These are phyloP conservation scores for Leptopilina myrica DNA, from an alignment of 2,888 invertebrate species.

Conservation along the genomic window DNA sequence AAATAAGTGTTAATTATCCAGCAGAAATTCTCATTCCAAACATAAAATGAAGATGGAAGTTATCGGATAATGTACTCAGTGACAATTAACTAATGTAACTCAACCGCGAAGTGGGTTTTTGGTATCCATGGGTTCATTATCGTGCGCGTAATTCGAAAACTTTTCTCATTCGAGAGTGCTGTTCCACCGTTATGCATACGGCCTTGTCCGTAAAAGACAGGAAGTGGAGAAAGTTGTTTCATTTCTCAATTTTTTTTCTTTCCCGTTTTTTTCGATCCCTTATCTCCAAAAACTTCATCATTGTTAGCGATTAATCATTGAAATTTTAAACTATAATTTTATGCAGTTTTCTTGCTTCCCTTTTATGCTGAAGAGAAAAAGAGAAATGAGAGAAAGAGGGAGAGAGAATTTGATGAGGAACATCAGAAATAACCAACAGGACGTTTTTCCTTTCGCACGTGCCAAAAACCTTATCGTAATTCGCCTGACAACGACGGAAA, in stretches of 20 bases:
- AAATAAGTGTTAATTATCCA: slow-evolving; percentile 25
- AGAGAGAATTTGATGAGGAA: slow-evolving; percentile 64
- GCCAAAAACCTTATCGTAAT: slow-evolving; percentile 68
- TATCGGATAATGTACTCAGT: slow-evolving; percentile 25
- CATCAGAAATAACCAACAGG: slow-evolving; percentile 68
- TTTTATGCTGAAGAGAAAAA: too few species aligned
- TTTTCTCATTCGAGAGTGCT: slow-evolving; percentile 38
- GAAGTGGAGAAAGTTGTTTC: slow-evolving; percentile 19
- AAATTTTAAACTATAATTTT: slow-evolving; percentile 19
- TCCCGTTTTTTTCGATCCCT: not conserved
- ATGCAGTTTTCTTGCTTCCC: not conserved
- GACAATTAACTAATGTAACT: slow-evolving; percentile 40
- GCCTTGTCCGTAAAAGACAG: not conserved
- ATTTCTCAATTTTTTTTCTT: not conserved
- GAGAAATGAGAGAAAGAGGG: too few species aligned
- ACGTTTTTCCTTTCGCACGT: slow-evolving; percentile 60
- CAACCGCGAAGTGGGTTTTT: slow-evolving; percentile 29
- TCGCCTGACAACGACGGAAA: slow-evolving; percentile 60
- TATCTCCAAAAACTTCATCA: not conserved
- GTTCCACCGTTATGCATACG: slow-evolving; percentile 30
- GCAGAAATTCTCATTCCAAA: not conserved
- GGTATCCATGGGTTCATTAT: slow-evolving; percentile 39
- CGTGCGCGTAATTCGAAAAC: slow-evolving; percentile 33
- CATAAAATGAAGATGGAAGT: slow-evolving; percentile 24
- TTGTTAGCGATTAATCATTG: slow-evolving; percentile 34